Evolutionary conservation across 2,888 invertebrate species (phyloP).

Genomic region (Eustalomyia histrio): DNA sequence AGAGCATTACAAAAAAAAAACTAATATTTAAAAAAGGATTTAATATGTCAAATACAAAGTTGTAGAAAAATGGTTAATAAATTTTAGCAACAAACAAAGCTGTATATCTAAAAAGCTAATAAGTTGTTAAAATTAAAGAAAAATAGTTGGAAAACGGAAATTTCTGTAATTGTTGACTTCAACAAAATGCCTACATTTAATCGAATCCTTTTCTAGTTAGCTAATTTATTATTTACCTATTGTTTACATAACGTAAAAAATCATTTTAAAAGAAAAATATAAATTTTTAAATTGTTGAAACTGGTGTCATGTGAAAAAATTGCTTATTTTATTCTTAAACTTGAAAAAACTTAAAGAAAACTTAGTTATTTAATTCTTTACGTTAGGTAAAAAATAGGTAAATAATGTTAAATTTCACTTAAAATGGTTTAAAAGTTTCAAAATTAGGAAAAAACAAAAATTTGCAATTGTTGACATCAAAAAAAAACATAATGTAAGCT

Average conservation of each 20-base stretch:
- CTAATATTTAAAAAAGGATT: neutral
- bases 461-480: neutral
- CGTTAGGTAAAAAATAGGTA: neutral
- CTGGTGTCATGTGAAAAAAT: too few species aligned
- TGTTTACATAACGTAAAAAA: constrained; percentile 1
- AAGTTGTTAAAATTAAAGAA: too few species aligned
- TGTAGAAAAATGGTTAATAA: constrained; percentile 23
- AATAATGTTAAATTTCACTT: neutral
- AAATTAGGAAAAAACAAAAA: neutral
- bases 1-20: constrained; percentile 3
- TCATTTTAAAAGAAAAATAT: neutral
- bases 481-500: too few species aligned
- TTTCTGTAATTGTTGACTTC: too few species aligned
- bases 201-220: neutral
- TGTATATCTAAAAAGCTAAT: neutral
- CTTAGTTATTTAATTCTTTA: neutral
- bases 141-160: too few species aligned
- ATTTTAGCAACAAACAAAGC: neutral
- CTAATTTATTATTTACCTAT: neutral
- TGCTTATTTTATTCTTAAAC: too few species aligned
- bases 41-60: constrained; percentile 28
- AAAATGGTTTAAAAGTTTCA: neutral
- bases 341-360: too few species aligned
- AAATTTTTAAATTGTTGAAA: neutral
- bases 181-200: too few species aligned